phyloP scores from a whole-genome alignment of 1,140 invertebrate species.

The Aphaenogaster ashmeadi region DNA sequence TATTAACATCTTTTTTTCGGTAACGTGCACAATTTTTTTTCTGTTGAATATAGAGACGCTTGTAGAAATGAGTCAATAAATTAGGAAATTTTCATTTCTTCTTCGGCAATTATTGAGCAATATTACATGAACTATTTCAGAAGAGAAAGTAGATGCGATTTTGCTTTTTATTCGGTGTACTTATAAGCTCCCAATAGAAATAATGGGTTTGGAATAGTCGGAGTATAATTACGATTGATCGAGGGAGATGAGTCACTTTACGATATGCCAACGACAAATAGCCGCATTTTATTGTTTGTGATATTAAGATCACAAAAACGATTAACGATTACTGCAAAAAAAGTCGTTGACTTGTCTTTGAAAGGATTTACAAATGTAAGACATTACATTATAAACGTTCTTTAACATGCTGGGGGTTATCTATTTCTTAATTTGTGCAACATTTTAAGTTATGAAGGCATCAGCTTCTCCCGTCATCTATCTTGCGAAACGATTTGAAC shows the following conservation, averaged over 20 bases:
- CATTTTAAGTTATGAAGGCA: conserved; percentile 52
- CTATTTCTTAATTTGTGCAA: background rate
- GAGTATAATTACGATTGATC: conserved; percentile 44
- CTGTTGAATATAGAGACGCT: background rate
- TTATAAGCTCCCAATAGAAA: conserved; percentile 24
- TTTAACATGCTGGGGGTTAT: background rate
- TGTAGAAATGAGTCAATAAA: background rate
- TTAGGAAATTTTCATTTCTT: conserved; percentile 6
- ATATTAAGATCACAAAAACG: conserved; percentile 69
- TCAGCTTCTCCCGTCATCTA: conserved; percentile 17
- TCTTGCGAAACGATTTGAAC: background rate
- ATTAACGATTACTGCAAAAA: conserved; percentile 65
- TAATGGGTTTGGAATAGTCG: conserved; percentile 25
- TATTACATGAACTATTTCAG: background rate
- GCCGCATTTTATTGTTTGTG: conserved; percentile 55
- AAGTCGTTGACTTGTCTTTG: conserved; percentile 63
- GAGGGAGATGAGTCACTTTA: conserved; percentile 42
- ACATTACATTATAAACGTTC: background rate
- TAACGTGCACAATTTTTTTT: background rate
- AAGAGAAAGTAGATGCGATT: background rate
- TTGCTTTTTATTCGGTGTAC: conserved; percentile 19
- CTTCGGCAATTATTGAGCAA: background rate
- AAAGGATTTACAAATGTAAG: conserved; percentile 65
- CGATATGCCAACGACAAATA: conserved; percentile 26
- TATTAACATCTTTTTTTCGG: background rate